Evolutionary conservation across 2,113 vertebrate genomes (phyloP).

Genomic region (Neodon shergylaensis): DNA sequence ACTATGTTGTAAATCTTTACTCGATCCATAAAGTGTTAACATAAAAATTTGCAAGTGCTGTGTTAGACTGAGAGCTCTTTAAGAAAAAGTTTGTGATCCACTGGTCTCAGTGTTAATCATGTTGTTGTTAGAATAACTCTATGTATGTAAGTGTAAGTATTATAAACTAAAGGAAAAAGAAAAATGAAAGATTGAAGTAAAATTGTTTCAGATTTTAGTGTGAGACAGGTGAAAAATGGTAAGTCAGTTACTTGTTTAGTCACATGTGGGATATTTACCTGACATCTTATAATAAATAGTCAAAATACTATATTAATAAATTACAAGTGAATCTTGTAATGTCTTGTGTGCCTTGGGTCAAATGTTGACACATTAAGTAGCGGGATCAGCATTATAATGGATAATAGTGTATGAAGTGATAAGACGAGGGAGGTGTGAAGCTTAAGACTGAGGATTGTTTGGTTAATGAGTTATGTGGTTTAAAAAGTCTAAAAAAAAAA

Average conservation of each 20-base stretch:
- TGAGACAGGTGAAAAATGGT: not conserved
- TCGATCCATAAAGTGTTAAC: conserved; percentile 27
- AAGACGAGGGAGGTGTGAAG: not conserved
- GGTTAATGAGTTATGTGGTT: not conserved
- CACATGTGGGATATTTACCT: not conserved
- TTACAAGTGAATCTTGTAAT: not conserved
- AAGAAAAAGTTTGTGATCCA: not conserved
- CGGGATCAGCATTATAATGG: not conserved
- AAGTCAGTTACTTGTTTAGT: not conserved
- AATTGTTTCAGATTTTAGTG: not conserved
- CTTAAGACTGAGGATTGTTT: not conserved
- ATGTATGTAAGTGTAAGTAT: conserved; percentile 10
- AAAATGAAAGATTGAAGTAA: conserved; percentile 20
- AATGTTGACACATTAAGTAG: not conserved
- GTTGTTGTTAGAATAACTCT: not conserved
- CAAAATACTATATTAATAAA: not conserved
- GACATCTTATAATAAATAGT: not conserved
- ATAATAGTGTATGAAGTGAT: not conserved
- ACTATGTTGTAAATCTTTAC: conserved; percentile 28
- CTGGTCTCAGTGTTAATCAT: not conserved
- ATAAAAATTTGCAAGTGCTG: not conserved
- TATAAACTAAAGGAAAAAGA: conserved; percentile 31
- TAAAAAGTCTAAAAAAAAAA: no score
- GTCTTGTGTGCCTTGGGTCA: not conserved
- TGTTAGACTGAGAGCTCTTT: not conserved